Conservation (phyloP, 2,888 invertebrate genomes). For the Melitaea athalia region DNA sequence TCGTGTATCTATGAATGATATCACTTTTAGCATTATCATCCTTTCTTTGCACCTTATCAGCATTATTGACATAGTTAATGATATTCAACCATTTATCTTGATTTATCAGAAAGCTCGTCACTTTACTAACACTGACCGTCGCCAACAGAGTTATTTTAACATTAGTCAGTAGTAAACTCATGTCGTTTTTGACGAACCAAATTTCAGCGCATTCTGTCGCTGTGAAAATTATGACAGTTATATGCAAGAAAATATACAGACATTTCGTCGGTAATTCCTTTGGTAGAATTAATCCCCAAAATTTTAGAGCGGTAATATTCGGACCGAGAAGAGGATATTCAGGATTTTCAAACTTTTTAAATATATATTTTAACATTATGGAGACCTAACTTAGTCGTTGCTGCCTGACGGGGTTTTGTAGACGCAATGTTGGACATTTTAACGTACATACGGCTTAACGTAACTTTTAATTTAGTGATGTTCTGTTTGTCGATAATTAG, state of each 20-base stretch:
- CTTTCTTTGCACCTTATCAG: slow-evolving; percentile 56
- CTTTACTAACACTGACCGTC: slow-evolving; percentile 64
- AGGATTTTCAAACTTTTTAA: slow-evolving; percentile 62
- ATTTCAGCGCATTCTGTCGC: slow-evolving; percentile 67
- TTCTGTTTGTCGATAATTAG: not conserved
- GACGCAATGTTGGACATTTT: too few relatives aligned
- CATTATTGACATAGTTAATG: slow-evolving; percentile 62
- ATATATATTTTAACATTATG: slow-evolving; percentile 50
- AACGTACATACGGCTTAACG: too few relatives aligned
- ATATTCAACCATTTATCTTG: slow-evolving; percentile 62
- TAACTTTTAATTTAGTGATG: not conserved
- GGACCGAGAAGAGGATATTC: slow-evolving; percentile 65
- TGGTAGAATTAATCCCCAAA: slow-evolving; percentile 71
- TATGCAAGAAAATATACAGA: slow-evolving; percentile 62
- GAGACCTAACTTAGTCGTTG: not conserved
- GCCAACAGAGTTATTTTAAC: slow-evolving; percentile 70
- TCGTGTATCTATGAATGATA: slow-evolving; percentile 55
- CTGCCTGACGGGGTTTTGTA: too few relatives aligned
- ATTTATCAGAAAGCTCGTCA: slow-evolving; percentile 61
- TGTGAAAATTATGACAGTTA: slow-evolving; percentile 59
- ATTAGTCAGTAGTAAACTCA: slow-evolving; percentile 64
- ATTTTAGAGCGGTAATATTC: slow-evolving; percentile 63
- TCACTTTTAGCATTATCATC: slow-evolving; percentile 48
- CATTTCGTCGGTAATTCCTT: slow-evolving; percentile 47
- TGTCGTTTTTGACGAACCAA: slow-evolving; percentile 65